Evolutionary conservation across 2,888 invertebrate species (phyloP).

Genomic region (Clusia tigrina): DNA sequence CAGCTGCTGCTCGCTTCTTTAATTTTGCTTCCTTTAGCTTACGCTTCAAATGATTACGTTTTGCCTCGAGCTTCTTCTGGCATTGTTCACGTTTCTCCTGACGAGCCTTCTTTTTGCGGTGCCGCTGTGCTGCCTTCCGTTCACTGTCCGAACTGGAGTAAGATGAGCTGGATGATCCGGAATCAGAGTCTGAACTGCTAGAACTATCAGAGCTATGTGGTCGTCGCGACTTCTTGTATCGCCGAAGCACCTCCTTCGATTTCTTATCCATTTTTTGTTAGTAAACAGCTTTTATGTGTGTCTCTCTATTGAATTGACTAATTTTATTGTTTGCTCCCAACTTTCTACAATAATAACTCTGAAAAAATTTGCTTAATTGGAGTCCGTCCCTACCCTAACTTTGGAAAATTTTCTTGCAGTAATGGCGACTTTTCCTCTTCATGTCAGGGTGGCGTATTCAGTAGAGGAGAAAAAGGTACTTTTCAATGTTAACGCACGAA

Average conservation of each 20-base stretch:
- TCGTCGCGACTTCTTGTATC: constrained; percentile 59
- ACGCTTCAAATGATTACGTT: constrained; percentile 60
- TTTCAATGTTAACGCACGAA: too few species aligned
- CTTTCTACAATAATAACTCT: too few species aligned
- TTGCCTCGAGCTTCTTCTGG: constrained; percentile 62
- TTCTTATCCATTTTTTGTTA: constrained; percentile 59
- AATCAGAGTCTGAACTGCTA: constrained; percentile 57
- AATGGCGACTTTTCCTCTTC: too few species aligned
- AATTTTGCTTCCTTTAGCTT: constrained; percentile 62
- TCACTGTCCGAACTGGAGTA: constrained; percentile 60
- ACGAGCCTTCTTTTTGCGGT: constrained; percentile 67
- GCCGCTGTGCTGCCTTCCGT: constrained; percentile 40
- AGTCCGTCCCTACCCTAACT: too few species aligned
- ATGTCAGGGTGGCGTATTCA: too few species aligned
- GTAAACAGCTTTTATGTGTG: too few species aligned
- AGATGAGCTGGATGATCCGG: constrained; percentile 58
- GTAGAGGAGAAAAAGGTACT: too few species aligned
- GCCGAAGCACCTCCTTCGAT: constrained; percentile 58
- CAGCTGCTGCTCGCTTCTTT: constrained; percentile 54
- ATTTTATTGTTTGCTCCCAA: too few species aligned
- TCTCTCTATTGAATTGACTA: too few species aligned
- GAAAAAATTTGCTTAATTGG: too few species aligned
- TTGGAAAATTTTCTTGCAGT: too few species aligned
- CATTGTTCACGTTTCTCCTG: constrained; percentile 61
- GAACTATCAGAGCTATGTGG: constrained; percentile 57